phyloP scores from a whole-genome alignment of 2,113 vertebrate species.

The Psittacara wagleri region DNA sequence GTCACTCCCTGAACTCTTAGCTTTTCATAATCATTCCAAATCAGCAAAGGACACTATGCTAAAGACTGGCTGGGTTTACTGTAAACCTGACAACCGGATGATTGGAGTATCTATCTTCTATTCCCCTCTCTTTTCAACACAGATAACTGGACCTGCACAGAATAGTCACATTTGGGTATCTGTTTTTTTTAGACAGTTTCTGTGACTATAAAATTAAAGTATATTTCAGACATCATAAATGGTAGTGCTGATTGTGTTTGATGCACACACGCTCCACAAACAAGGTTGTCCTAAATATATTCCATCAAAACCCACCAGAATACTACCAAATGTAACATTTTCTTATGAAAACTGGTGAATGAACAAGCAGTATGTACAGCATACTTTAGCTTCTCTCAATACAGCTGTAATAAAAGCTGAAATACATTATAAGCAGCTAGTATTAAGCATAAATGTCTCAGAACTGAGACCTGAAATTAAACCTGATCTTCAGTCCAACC shows the following conservation, averaged over 20 bases:
- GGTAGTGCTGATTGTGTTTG: neutral
- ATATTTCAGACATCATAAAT: neutral
- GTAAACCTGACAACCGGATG: neutral
- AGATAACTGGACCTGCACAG: neutral
- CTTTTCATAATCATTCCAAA: neutral
- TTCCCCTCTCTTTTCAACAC: neutral
- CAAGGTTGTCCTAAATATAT: neutral
- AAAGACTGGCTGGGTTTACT: neutral
- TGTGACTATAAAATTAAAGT: neutral
- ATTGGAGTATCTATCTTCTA: neutral
- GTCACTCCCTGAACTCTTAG: neutral
- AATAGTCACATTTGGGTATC: neutral
- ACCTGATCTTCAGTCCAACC: neutral
- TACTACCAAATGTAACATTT: neutral
- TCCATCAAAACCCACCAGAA: neutral
- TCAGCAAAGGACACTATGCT: neutral
- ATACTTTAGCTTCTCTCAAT: neutral
- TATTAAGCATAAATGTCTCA: neutral
- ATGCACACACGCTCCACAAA: neutral
- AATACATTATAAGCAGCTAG: neutral
- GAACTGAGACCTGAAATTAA: neutral
- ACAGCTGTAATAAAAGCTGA: neutral
- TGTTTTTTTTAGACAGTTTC: neutral
- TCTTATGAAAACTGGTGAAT: neutral
- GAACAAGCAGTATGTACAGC: neutral